Base-by-base conservation (phyloP, 2,797 vertebrate genomes). In the Fistularia tabacaria region DNA sequence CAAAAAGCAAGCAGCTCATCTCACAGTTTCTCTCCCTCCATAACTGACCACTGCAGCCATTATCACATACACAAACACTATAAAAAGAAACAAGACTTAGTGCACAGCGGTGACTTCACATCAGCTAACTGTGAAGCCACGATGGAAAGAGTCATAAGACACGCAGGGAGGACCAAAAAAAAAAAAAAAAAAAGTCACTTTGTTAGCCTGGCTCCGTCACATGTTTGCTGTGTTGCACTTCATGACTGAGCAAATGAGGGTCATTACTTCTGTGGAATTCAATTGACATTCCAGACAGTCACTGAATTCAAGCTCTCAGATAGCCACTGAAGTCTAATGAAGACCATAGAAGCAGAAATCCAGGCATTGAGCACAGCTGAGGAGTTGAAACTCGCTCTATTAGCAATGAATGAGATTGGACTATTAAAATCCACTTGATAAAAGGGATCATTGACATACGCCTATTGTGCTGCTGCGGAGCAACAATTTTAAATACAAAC, bases 211-310 rank as follows among this genome's bases (percentile, higher is more conserved):
- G 62, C 46, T 40, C 0, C 6, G 73, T 85, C 83, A 83, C 84
- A 73, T 76, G 82, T 49, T 67, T 1, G 1, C 47, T 36, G 53
- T 49, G 64, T 62, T 61, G 59, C 61, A 45, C 60, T 71, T 74
- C 55, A 54, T 54, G 69, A 68, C 50, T 10, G 67, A 70, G 63
- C 51, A 54, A 83, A 81, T 43, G 50, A 79, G 66, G 65, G 62
- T 52, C 50, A 64, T 67, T 81, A 57, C 68, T 56, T 74, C 66
- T 46, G 51, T 38, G 68, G 79, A 83, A 82, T 84, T 67, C 66
- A 71, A 78, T 78, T 57, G 74, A 50, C 74, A 77, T 85, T 79
- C 73, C 65, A 14, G 0, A 57, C 59, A 59, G 59, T 71, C 62
- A 48, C 9, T 1, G 8, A 41, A 61, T 44, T 62, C 48, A 62